Evolutionary conservation across 2,888 invertebrate species (phyloP).

Genomic region (Conistra vaccinii): DNA sequence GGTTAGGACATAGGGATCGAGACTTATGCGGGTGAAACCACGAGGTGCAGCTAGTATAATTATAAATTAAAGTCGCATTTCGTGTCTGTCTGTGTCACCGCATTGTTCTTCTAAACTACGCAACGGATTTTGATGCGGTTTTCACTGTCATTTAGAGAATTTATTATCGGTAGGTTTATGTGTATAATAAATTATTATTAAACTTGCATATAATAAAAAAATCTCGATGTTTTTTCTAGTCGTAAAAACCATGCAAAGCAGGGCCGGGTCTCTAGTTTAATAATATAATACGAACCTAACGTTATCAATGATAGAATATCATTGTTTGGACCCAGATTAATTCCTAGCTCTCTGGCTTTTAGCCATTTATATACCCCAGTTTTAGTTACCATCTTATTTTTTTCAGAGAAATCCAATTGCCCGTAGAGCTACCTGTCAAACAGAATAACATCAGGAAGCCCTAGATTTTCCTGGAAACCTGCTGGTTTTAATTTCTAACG

Average conservation of each 20-base stretch:
- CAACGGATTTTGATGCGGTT: no score
- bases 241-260: not conserved
- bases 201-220: no score
- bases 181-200: no score
- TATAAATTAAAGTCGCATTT: no score
- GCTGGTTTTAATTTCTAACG: not conserved
- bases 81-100: no score
- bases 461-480: conserved; percentile 2
- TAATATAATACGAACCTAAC: not conserved
- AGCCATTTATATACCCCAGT: not conserved
- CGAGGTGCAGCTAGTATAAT: no score
- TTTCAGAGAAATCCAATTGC: conserved; percentile 7
- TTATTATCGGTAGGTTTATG: no score
- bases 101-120: no score
- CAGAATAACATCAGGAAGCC: conserved; percentile 6
- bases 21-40: no score
- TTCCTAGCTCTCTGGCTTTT: conserved; percentile 1
- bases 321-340: not conserved
- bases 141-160: no score
- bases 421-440: conserved; percentile 17
- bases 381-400: not conserved
- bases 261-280: not conserved
- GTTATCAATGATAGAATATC: not conserved
- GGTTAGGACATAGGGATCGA: no score
- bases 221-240: not conserved